phyloP scores from a whole-genome alignment of 1,140 invertebrate genomes.

The Drosophila leontia region DNA sequence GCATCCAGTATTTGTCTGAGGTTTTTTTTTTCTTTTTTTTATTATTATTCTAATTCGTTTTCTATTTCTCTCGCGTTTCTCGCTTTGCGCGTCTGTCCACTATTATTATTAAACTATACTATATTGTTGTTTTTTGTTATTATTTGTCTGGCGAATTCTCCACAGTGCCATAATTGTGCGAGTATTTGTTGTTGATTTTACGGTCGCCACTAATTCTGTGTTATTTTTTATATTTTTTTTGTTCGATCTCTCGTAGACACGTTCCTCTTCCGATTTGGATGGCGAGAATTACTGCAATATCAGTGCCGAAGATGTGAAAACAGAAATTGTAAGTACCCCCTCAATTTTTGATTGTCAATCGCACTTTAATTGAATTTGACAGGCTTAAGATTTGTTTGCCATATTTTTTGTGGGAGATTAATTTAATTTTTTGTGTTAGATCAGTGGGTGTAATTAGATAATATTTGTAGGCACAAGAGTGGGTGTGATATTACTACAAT shows the following conservation, averaged over 20 bases:
- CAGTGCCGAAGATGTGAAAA: constrained; percentile 84
- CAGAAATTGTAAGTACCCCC: constrained; percentile 81
- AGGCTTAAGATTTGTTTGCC: constrained; percentile 15
- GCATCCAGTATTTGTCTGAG: constrained; percentile 36
- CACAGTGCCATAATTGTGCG: constrained; percentile 54
- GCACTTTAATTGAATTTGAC: constrained; percentile 54
- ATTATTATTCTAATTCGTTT: constrained; percentile 80
- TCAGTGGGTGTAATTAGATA: constrained; percentile 34
- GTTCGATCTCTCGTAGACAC: constrained; percentile 62
- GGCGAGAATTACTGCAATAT: constrained; percentile 83
- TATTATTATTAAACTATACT: constrained; percentile 35
- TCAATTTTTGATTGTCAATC: constrained; percentile 37
- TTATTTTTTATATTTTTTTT: constrained; percentile 37
- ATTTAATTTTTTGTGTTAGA: no score
- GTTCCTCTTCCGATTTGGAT: constrained; percentile 79
- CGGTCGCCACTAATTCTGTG: constrained; percentile 53
- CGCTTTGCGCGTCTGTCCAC: constrained; percentile 27
- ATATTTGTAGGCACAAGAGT: constrained; percentile 1
- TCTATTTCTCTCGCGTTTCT: constrained; percentile 32
- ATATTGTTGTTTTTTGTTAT: constrained; percentile 53
- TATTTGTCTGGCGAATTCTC: constrained; percentile 76
- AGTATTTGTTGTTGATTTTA: constrained; percentile 39
- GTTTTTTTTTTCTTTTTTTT: constrained; percentile 54
- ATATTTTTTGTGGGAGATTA: neutral
- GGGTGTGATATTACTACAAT: neutral